Percentiles rank a stretch among this genome's conserved stretches.
phyloP scores from a whole-genome alignment of 2,888 invertebrate species.

The Limnephilus rhombicus region DNA sequence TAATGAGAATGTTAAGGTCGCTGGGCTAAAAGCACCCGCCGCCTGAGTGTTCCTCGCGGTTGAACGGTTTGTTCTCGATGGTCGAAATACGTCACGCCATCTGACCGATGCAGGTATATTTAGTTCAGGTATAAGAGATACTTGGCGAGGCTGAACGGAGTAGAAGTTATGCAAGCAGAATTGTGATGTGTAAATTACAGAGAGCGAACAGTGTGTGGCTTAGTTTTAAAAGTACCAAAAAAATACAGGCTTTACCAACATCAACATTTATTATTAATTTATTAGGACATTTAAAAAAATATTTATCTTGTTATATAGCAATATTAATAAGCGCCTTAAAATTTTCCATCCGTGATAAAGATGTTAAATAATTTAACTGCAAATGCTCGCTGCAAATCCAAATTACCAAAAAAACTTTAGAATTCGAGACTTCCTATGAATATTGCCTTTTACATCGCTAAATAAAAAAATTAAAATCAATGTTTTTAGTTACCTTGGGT shows the following conservation, averaged over 20 bases:
- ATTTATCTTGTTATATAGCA: too few species aligned
- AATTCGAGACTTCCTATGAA: too few species aligned
- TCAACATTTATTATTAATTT: too few species aligned
- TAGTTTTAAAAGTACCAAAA: background rate
- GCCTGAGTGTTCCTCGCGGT: background rate
- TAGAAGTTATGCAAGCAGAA: background rate
- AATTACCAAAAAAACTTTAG: too few species aligned
- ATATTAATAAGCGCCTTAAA: too few species aligned
- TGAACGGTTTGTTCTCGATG: background rate
- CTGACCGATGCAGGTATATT: slow-evolving; percentile 47
- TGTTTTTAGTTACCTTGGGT: too few species aligned
- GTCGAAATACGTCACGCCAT: background rate
- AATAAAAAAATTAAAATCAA: too few species aligned
- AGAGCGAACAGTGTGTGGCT: background rate
- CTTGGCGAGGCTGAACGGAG: slow-evolving; percentile 40
- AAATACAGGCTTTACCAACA: background rate
- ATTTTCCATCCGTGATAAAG: too few species aligned
- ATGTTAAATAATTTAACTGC: too few species aligned
- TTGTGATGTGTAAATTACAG: background rate
- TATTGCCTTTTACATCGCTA: too few species aligned
- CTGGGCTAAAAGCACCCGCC: background rate
- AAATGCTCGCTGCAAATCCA: too few species aligned
- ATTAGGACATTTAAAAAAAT: too few species aligned
- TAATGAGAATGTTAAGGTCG: slow-evolving; percentile 53
- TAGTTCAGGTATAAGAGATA: slow-evolving; percentile 50